Evolutionary conservation across 1,140 invertebrate genomes (phyloP).

Genomic region (Metopolophium dirhodum): DNA sequence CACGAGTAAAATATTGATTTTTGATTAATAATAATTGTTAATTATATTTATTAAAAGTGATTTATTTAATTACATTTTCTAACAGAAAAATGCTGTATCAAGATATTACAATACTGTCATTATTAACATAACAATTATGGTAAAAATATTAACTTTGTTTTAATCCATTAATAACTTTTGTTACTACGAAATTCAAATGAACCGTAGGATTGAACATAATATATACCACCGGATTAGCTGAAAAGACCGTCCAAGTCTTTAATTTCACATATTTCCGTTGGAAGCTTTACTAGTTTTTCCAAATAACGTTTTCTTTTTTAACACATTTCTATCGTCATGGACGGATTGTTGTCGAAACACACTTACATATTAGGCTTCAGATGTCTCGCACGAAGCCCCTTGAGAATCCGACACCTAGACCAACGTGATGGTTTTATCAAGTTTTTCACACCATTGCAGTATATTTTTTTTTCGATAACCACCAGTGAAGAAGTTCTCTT

Average conservation of each 20-base stretch:
- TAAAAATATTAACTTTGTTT: not conserved
- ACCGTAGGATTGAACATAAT: not conserved
- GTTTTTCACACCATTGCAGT: not conserved
- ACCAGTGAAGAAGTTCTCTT: not conserved
- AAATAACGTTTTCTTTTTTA: not conserved
- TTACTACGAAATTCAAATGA: not conserved
- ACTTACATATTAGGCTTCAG: not conserved
- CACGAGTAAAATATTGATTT: not conserved
- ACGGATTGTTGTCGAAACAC: not conserved
- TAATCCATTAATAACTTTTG: not conserved
- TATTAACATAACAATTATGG: not conserved
- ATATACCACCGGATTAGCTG: not conserved
- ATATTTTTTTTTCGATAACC: not conserved
- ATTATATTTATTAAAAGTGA: not conserved
- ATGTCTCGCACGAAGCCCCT: conserved; percentile 11
- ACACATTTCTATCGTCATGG: not conserved
- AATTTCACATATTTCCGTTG: not conserved
- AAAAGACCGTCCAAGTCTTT: not conserved
- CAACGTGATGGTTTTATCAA: not conserved
- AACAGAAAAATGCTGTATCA: not conserved
- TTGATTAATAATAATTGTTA: not conserved
- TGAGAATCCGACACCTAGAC: conserved; percentile 19
- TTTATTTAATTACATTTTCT: not conserved
- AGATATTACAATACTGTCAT: not conserved
- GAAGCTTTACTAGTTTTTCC: conserved; percentile 14